phyloP scores from a whole-genome alignment of 2,113 vertebrate species.

The Oceanites oceanicus region DNA sequence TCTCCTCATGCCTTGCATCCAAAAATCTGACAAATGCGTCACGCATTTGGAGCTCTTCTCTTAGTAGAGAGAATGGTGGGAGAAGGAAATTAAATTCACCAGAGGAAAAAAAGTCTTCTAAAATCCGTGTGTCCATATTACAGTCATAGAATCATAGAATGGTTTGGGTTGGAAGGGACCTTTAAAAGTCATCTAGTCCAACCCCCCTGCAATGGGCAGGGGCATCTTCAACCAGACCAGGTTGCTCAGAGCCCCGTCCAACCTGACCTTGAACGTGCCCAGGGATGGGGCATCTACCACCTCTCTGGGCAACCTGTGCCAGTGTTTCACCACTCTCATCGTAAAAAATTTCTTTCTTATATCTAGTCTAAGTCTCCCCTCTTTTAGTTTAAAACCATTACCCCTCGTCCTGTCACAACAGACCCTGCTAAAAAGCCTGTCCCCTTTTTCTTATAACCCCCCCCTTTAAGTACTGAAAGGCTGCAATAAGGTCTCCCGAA shows the following conservation, averaged over 20 bases:
- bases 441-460: too few relatives aligned
- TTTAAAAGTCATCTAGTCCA: not conserved
- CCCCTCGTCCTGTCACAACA: too few relatives aligned
- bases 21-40: not conserved
- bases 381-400: too few relatives aligned
- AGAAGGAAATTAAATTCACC: not conserved
- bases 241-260: not conserved
- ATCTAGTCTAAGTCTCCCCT: not conserved
- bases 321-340: not conserved
- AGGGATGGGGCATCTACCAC: not conserved
- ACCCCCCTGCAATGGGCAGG: not conserved
- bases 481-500: too few relatives aligned
- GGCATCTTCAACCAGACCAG: not conserved
- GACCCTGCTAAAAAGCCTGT: too few relatives aligned
- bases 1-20: not conserved
- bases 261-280: rapidly evolving
- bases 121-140: not conserved
- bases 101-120: not conserved
- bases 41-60: not conserved
- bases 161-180: not conserved
- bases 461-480: too few relatives aligned
- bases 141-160: not conserved
- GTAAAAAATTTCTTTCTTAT: not conserved
- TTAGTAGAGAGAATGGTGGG: not conserved
- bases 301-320: not conserved